phyloP scores from a whole-genome alignment of 2,113 vertebrate species.

The Rafetus swinhoei region DNA sequence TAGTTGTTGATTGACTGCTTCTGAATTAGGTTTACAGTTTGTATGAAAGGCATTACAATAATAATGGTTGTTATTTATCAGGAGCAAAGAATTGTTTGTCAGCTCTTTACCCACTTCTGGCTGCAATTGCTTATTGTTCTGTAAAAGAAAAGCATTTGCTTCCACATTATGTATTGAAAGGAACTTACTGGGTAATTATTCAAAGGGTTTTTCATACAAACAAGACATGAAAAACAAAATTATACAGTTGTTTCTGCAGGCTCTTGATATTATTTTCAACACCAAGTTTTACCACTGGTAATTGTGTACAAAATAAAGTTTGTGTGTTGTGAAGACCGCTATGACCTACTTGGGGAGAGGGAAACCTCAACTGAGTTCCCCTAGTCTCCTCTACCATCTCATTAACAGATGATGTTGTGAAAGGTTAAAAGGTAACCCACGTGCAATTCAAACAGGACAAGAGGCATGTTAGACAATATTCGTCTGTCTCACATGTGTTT shows the following conservation, averaged over 20 bases:
- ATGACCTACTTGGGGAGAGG: too few species aligned
- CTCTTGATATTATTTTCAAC: neutral
- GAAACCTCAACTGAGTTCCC: neutral
- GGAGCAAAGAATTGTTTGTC: neutral
- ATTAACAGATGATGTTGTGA: neutral
- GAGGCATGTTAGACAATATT: neutral
- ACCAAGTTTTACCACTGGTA: neutral
- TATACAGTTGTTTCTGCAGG: neutral
- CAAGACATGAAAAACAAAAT: neutral
- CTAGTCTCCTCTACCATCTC: neutral
- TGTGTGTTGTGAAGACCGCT: neutral
- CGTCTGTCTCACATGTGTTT: neutral
- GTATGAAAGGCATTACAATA: neutral
- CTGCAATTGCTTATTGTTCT: neutral
- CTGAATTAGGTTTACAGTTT: neutral
- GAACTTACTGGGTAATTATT: neutral
- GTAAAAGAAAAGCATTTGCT: neutral
- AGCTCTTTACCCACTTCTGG: neutral
- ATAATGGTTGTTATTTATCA: neutral
- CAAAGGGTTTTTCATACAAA: neutral
- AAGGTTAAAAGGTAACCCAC: neutral
- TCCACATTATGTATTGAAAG: neutral
- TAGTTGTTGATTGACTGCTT: neutral
- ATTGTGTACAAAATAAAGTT: neutral
- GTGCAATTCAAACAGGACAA: neutral